Conservation (phyloP, 1,140 invertebrate genomes). For the Arctopsyche grandis region DNA sequence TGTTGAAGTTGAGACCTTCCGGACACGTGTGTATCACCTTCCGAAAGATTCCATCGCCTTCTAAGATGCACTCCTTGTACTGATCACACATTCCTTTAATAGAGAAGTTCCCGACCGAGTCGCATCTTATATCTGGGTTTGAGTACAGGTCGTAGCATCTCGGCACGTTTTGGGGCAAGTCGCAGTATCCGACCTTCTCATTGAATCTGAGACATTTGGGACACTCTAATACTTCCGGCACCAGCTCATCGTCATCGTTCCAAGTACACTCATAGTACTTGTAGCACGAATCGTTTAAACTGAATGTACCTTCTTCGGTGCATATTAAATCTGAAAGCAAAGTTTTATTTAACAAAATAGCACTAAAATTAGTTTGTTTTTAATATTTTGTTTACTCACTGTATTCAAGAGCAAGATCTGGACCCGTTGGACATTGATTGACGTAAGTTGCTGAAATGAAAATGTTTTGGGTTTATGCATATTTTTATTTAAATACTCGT, state of each 20-base stretch:
- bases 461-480: not conserved
- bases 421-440: not conserved
- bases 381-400: not conserved
- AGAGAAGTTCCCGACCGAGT: conserved; percentile 23
- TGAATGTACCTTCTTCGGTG: conserved; percentile 34
- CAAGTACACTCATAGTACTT: conserved; percentile 43
- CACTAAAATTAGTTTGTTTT: conserved; percentile 15
- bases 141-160: conserved; percentile 30
- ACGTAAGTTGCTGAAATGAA: conserved; percentile 6
- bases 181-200: conserved; percentile 43
- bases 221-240: conserved; percentile 34
- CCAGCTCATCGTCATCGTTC: conserved; percentile 39
- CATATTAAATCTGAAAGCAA: conserved; percentile 27
- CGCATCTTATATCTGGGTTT: conserved; percentile 12
- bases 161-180: conserved; percentile 44
- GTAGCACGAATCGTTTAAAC: conserved; percentile 43
- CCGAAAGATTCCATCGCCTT: conserved; percentile 18
- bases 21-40: conserved; percentile 35
- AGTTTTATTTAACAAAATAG: not conserved
- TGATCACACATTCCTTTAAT: conserved; percentile 33
- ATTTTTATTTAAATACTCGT: no score
- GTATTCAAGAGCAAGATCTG: not conserved
- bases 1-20: conserved; percentile 42
- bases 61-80: conserved; percentile 45
- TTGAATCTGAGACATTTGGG: conserved; percentile 49